These are phyloP conservation scores for Paramormyrops kingsleyae DNA, from an alignment of 2,113 vertebrate species.

Conservation along the genomic window DNA sequence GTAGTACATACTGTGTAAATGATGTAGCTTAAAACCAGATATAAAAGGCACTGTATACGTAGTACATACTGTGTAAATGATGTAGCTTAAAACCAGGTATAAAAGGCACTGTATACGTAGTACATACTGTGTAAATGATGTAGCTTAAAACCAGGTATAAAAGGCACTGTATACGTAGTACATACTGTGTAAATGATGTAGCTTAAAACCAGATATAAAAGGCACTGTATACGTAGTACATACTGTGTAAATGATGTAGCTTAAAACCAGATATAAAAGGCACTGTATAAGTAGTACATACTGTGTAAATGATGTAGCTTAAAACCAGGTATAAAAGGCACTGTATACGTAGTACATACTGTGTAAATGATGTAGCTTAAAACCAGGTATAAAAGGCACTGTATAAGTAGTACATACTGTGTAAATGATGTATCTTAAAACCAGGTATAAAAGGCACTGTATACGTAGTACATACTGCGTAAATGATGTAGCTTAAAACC, in stretches of 20 bases:
- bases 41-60: conserved; percentile 13
- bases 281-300: conserved; percentile 6
- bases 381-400: not conserved
- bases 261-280: not conserved
- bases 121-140: not conserved
- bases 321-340: not conserved
- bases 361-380: not conserved
- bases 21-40: not conserved
- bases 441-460: not conserved
- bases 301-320: not conserved
- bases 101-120: conserved; percentile 9
- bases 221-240: conserved; percentile 5
- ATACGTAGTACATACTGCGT: not conserved
- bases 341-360: conserved; percentile 9
- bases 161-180: conserved; percentile 7
- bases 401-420: conserved; percentile 7
- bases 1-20: not conserved
- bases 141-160: not conserved
- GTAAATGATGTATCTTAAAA: not conserved
- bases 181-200: not conserved
- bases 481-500: not conserved
- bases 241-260: not conserved
- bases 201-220: not conserved
- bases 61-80: not conserved
- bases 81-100: not conserved